These are phyloP conservation scores for Odontomachus brunneus DNA, from an alignment of 1,140 invertebrate species.

Conservation along the genomic window DNA sequence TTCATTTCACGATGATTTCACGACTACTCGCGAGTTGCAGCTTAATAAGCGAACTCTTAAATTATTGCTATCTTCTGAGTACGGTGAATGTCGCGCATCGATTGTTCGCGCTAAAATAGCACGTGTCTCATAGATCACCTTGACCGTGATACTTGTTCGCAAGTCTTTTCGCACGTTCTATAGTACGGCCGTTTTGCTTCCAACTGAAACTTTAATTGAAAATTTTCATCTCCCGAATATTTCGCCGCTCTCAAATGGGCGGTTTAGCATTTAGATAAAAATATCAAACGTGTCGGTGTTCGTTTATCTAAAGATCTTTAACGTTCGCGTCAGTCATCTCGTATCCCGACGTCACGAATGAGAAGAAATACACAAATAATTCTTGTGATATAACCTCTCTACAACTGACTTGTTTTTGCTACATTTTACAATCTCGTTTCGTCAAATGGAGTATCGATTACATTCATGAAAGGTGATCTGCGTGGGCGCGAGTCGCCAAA, in stretches of 20 bases:
- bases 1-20: neutral
- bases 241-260: neutral
- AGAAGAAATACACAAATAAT: neutral
- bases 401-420: neutral
- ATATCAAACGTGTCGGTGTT: neutral
- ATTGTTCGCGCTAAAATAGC: conserved; percentile 32
- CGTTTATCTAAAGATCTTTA: neutral
- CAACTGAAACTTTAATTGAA: conserved; percentile 1
- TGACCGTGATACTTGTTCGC: conserved; percentile 10
- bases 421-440: neutral
- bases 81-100: conserved; percentile 15
- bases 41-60: conserved; percentile 15
- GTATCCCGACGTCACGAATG: neutral
- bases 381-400: no score
- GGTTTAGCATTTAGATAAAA: neutral
- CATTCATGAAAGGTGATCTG: neutral
- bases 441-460: neutral
- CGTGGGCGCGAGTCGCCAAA: neutral
- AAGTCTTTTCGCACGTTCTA: neutral
- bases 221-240: neutral
- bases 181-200: neutral
- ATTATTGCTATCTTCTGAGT: neutral
- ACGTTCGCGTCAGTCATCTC: neutral
- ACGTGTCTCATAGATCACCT: conserved; percentile 27
- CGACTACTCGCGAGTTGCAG: neutral